A percentile compares a stretch with the other conserved stretches of the same genome.
Evolutionary conservation across 2,113 vertebrate genomes (phyloP).

Genomic region (Strix aluco): DNA sequence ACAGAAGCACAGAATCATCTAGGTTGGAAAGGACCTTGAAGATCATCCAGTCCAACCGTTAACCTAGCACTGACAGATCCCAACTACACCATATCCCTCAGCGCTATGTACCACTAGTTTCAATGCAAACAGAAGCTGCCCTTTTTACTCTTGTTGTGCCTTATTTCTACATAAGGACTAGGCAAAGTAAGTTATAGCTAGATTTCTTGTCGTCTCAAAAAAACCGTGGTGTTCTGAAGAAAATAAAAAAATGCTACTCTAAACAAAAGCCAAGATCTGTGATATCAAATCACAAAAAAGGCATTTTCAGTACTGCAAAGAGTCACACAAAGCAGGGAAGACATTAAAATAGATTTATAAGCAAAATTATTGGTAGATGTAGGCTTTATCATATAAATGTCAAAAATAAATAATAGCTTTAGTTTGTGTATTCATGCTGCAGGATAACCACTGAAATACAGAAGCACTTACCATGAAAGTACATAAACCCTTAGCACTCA

Average conservation of each 20-base stretch:
- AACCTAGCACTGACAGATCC: too few relatives aligned
- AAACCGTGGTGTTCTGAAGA: background rate
- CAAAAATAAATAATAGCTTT: constrained; percentile 26
- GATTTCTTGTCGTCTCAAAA: background rate
- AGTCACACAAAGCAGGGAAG: constrained; percentile 15
- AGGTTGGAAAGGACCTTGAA: too few relatives aligned
- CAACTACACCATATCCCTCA: too few relatives aligned
- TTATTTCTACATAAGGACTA: background rate
- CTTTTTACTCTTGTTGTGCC: background rate
- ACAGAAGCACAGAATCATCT: background rate
- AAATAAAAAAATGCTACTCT: background rate
- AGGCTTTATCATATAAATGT: constrained; percentile 41
- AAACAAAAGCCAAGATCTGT: background rate
- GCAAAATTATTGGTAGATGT: constrained; percentile 45
- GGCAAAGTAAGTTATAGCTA: background rate
- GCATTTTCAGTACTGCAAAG: background rate
- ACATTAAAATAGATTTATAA: constrained; percentile 45
- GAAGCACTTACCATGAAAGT: background rate
- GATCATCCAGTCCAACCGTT: too few relatives aligned
- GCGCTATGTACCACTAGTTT: background rate
- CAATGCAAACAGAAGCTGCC: background rate
- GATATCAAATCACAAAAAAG: background rate
- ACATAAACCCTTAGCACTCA: background rate
- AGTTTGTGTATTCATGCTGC: constrained; percentile 3
- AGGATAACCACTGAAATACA: background rate